Evolutionary conservation across 2,797 vertebrate genomes (phyloP), one percentile per base, ranked within the genome.

Genomic region (Sitta carolinensis): DNA sequence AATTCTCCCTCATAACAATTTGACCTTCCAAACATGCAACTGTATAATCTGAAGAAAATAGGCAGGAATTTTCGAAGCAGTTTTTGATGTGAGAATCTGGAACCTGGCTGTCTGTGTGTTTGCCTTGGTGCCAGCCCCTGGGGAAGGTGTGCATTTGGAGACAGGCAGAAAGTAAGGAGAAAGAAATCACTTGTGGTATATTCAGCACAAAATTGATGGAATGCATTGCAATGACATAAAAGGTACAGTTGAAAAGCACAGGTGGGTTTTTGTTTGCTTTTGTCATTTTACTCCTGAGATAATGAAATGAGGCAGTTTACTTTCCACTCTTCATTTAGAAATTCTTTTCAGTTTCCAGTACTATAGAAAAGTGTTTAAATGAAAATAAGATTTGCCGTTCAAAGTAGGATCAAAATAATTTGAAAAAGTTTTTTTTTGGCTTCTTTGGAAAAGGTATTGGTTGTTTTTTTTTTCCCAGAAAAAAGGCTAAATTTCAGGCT

Each of bases 251-350:
- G 77, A 87, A 92, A 91, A 80, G 59, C 80, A 78, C 89, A 84
- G 78, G 85, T 89, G 93, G 2, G 48, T 70, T 94, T 95, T 70
- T 94, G 50, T 93, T 91, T 90, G 67, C 78, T 85, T 85, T 94
- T 94, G 58, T 64, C 12, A 2, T 74, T 94, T 92, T 62, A 67
- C 19, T 93, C 19, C 29, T 36, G 77, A 88, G 55, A 50, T 68
- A 94, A 68, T 78, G 54, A 92, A 78, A 79, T 38, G 57, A 69
- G 55, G 48, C 59, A 70, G 59, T 75, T 96, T 83, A 36, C 43
- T 87, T 95, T 59, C 78, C 42, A 67, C 30, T 78, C 38, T 90
- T 92, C 78, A 10, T 86, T 86, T 87, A 90, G 83, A 84, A 87
- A 73, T 26, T 82, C 76, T 80, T 76, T 72, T 83, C 81, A 29